phyloP scores from a whole-genome alignment of 2,888 invertebrate genomes.

The Sialis lutaria region DNA sequence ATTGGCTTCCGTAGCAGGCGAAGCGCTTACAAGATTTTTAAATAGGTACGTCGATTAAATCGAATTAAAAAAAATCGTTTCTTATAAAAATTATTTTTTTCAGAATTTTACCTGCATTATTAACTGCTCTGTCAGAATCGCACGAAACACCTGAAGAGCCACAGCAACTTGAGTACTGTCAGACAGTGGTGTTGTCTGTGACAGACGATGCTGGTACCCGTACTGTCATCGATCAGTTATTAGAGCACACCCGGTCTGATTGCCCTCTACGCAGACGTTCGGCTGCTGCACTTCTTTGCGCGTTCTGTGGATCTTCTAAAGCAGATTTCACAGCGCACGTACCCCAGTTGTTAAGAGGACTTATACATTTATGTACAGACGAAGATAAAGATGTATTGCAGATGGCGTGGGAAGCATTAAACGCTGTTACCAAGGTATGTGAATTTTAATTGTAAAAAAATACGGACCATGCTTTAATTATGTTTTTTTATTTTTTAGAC shows the following conservation, averaged over 20 bases:
- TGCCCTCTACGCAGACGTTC: constrained; percentile 51
- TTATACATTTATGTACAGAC: constrained; percentile 72
- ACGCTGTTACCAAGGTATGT: constrained; percentile 63
- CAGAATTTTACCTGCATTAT: constrained; percentile 77
- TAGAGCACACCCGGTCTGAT: constrained; percentile 54
- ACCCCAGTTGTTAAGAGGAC: constrained; percentile 70
- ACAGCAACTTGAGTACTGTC: constrained; percentile 77
- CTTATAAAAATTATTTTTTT: no score
- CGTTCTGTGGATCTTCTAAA: constrained; percentile 78
- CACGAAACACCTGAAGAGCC: constrained; percentile 45
- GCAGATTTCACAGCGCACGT: constrained; percentile 78
- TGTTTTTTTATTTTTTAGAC: constrained; percentile 29
- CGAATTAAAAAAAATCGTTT: no score
- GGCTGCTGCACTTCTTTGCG: constrained; percentile 72
- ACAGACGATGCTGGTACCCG: constrained; percentile 74
- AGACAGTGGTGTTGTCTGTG: constrained; percentile 83
- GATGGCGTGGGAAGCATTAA: constrained; percentile 82
- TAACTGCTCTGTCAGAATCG: constrained; percentile 54
- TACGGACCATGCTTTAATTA: no score
- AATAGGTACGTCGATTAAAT: constrained; percentile 27
- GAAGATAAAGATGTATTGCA: constrained; percentile 62
- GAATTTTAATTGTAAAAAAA: constrained; percentile 1
- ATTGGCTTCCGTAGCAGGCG: constrained; percentile 86
- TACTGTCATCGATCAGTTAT: constrained; percentile 70
- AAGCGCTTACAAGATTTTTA: constrained; percentile 77